Base-by-base conservation (phyloP, 2,113 vertebrate species). In the Phalacrocorax aristotelis region DNA sequence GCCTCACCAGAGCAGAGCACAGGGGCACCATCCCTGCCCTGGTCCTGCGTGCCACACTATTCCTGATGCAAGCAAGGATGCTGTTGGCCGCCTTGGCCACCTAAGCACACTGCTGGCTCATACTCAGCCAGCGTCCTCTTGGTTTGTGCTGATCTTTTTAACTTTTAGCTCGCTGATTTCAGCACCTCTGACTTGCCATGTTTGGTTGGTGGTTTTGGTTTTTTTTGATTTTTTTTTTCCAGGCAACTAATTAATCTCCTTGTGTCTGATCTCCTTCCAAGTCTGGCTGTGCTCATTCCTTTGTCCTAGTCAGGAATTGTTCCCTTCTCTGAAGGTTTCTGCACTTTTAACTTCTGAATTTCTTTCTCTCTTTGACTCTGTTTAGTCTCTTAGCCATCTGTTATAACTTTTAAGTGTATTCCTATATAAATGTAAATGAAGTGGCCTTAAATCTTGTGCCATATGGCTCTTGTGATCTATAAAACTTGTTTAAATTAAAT, bases 401-500 rank as follows among this genome's bases (percentile, higher is more conserved):
- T 26, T 80, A 29, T 1, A 34, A 4, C 0, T 0, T 15, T 71
- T 10, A 17, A 27, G 7, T 14, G 23, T 66, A 52, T 60, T 25
- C 5, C 5, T 27, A 36, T 30, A 44, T 8, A 29, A 23, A 23
- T 52, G 22, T 44, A 51, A 57, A 57, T 13, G 7, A 25, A 44
- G 44, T 44, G 44, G 44, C 44, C 44, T 44, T 44, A 44, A 44
- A 16, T 44, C 44, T 44, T 44, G 44, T 44, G 44, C 13, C 14
- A 44, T 44, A 44, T 44, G 44, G 42, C 14, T 4, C 38, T 46
- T 38, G 10, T 4, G 58, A 34, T 34, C 15, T 34, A 25, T 60
- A 80, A 34, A 66, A 2, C 5, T 13, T 10, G 12, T 65, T 71
- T 52, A 65, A 58, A 65, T 6, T 65, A 58, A 46, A 60, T 54